Evolutionary conservation across 2,797 vertebrate genomes (phyloP).

Genomic region (Varecia variegata): DNA sequence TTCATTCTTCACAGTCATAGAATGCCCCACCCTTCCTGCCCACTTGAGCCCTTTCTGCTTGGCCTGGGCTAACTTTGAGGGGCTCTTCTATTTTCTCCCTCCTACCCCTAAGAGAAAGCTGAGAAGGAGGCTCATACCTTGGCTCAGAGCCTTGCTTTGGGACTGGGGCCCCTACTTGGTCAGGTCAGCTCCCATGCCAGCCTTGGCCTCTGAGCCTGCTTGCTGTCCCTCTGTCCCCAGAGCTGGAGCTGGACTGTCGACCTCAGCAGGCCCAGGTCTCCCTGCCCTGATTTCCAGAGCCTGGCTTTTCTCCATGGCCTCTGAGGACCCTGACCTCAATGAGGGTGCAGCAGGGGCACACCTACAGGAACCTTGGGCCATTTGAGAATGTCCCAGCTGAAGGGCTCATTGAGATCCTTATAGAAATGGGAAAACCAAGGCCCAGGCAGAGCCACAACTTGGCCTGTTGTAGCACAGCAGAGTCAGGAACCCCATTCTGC

Average conservation of each 20-base stretch:
- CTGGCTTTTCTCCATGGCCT: neutral
- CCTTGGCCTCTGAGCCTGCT: neutral
- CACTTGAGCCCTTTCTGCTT: neutral
- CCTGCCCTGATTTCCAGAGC: neutral
- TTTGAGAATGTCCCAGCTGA: neutral
- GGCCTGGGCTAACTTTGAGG: neutral
- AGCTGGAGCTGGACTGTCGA: neutral
- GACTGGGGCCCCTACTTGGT: neutral
- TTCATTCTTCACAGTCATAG: neutral
- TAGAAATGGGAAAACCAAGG: neutral
- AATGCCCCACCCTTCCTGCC: no score
- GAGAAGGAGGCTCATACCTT: neutral
- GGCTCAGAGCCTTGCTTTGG: neutral
- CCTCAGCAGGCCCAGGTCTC: neutral
- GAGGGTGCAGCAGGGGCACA: neutral
- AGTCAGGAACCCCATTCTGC: neutral
- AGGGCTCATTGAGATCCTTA: neutral
- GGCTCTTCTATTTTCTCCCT: neutral
- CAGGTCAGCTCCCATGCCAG: no score
- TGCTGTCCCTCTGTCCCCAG: neutral
- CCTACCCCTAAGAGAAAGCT: neutral
- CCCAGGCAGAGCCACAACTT: neutral
- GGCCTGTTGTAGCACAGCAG: neutral
- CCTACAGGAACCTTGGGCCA: neutral
- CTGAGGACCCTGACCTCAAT: neutral